Evolutionary conservation across 35 echinoderm and acorn worm species (phyloP).

Genomic region (Ophioderma brevispina): DNA sequence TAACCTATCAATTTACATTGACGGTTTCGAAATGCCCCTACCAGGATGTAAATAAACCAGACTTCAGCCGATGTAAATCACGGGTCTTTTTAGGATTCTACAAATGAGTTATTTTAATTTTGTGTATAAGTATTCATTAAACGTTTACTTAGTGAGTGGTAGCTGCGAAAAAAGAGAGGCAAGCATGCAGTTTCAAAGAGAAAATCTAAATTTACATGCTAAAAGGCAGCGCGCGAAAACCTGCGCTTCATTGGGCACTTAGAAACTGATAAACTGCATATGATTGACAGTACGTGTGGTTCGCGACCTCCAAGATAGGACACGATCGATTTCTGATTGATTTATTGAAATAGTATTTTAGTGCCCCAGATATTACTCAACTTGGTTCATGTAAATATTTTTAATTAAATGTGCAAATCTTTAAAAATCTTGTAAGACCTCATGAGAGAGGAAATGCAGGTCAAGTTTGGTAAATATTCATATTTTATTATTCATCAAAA

Average conservation of each 20-base stretch:
- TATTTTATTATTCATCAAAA: too few relatives aligned
- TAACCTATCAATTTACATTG: conserved; percentile 27
- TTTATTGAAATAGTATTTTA: too few relatives aligned
- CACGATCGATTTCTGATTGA: too few relatives aligned
- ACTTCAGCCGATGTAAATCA: not conserved
- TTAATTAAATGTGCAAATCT: too few relatives aligned
- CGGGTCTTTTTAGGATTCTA: not conserved
- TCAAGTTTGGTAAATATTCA: too few relatives aligned
- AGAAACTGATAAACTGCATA: not conserved
- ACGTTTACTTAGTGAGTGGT: not conserved
- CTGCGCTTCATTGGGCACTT: not conserved
- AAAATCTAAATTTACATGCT: not conserved
- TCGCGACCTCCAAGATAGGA: not conserved
- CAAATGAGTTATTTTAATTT: not conserved
- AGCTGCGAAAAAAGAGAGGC: not conserved
- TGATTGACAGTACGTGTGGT: not conserved
- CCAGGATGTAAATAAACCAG: conserved; percentile 25
- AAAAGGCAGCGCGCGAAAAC: not conserved
- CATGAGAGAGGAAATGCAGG: too few relatives aligned
- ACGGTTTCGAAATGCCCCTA: conserved; percentile 20
- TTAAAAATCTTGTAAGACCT: too few relatives aligned
- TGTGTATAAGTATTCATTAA: not conserved
- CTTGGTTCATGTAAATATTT: too few relatives aligned
- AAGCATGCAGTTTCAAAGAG: not conserved
- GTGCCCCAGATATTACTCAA: too few relatives aligned